Conservation (phyloP, 1,140 invertebrate genomes). For the Drosophila willistoni region DNA sequence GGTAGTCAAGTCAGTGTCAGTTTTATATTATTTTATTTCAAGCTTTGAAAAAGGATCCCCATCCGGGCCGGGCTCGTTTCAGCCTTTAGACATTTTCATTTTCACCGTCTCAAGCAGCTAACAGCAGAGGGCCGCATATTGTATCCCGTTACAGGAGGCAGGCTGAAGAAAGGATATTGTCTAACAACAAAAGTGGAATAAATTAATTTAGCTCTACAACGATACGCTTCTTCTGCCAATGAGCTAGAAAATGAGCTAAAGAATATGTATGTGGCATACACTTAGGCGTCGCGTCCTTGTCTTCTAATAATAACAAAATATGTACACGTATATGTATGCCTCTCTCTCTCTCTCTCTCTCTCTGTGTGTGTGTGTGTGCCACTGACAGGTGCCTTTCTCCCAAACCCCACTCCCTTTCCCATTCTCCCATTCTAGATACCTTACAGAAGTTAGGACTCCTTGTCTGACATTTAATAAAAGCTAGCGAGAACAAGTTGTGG, state of each 20-base stretch:
- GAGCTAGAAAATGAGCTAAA: constrained; percentile 81
- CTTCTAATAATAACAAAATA: constrained; percentile 77
- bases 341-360: too few relatives aligned
- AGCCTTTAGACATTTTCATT: constrained; percentile 71
- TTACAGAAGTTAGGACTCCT: constrained; percentile 25
- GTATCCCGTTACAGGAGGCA: constrained; percentile 56
- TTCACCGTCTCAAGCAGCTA: constrained; percentile 58
- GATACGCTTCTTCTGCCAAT: constrained; percentile 69
- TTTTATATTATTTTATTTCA: constrained; percentile 70
- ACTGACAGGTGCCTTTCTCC: constrained; percentile 70
- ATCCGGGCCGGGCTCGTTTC: constrained; percentile 33
- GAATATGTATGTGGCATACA: constrained; percentile 63
- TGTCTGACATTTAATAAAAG: constrained; percentile 69
- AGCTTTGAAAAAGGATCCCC: constrained; percentile 72
- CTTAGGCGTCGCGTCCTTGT: constrained; percentile 21
- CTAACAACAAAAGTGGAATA: constrained; percentile 81
- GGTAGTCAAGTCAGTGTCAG: constrained; percentile 28
- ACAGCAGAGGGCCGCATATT: constrained; percentile 25
- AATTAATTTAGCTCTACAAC: constrained; percentile 80
- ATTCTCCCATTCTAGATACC: too few relatives aligned
- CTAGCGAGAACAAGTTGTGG: constrained; percentile 12
- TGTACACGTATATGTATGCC: constrained; percentile 33
- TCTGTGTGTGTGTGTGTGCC: constrained; percentile 24
- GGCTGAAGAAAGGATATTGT: constrained; percentile 67
- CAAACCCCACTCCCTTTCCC: neutral